phyloP scores from a whole-genome alignment of 2,113 vertebrate species.

The Prochilodus magdalenae region DNA sequence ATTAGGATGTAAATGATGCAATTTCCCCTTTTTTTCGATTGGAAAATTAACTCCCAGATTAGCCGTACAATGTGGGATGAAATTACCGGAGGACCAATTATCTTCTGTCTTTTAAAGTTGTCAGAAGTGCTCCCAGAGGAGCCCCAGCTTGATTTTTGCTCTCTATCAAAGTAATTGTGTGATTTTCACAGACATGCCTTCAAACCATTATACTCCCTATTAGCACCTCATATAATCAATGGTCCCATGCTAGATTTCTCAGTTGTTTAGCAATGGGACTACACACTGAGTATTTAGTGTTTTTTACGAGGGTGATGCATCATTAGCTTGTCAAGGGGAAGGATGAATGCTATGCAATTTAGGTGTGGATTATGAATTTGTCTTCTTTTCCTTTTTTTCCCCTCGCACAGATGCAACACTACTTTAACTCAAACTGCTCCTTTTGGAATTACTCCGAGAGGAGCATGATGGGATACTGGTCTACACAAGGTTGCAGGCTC shows the following conservation, averaged over 20 bases:
- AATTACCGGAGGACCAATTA: slow-evolving; percentile 83
- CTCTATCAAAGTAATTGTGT: slow-evolving; percentile 78
- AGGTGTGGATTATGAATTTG: slow-evolving; percentile 11
- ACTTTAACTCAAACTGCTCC: slow-evolving; percentile 99
- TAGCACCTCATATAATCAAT: slow-evolving; percentile 71
- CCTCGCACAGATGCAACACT: slow-evolving; percentile 89
- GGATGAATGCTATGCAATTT: slow-evolving; percentile 21
- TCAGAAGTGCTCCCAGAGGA: slow-evolving; percentile 78
- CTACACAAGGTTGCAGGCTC: slow-evolving; percentile 98
- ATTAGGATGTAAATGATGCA: slow-evolving; percentile 95
- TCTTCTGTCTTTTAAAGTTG: slow-evolving; percentile 82
- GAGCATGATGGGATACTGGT: slow-evolving; percentile 99
- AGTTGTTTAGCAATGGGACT: slow-evolving; percentile 59
- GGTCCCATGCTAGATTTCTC: slow-evolving; percentile 70
- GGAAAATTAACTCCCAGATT: slow-evolving; percentile 95
- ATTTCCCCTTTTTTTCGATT: slow-evolving; percentile 85
- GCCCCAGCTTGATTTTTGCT: slow-evolving; percentile 66
- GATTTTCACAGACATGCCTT: slow-evolving; percentile 75
- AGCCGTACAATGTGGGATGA: slow-evolving; percentile 82
- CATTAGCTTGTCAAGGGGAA: slow-evolving; percentile 31
- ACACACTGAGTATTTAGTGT: slow-evolving; percentile 21
- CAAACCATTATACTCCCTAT: slow-evolving; percentile 79
- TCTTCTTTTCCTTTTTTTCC: background rate
- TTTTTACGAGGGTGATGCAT: slow-evolving; percentile 24
- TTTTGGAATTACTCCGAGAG: slow-evolving; percentile 99